Percentiles rank a stretch among this genome's conserved stretches.
phyloP scores from a whole-genome alignment of 2,888 invertebrate genomes.

The Gastracanthus pulcherrimus region DNA sequence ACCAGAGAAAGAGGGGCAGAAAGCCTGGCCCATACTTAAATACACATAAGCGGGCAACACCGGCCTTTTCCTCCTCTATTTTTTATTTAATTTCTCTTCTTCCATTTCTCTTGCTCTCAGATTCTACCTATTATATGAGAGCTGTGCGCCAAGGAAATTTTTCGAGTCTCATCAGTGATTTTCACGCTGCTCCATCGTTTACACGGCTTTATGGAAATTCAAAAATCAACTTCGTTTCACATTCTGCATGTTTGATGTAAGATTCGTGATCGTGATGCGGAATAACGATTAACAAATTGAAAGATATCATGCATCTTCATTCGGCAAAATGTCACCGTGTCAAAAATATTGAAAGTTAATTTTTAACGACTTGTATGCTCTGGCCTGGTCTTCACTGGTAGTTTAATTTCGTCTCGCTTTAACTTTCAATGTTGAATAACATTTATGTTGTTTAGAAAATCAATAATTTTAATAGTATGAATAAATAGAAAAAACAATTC shows the following conservation, averaged over 20 bases:
- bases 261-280: neutral
- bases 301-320: conserved; percentile 15
- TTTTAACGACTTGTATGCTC: no score
- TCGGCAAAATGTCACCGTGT: neutral
- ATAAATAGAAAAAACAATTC: no score
- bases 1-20: conserved; percentile 36
- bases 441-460: no score
- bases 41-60: conserved; percentile 59
- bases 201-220: conserved; percentile 25
- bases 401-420: no score
- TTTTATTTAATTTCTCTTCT: no score
- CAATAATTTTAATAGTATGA: no score
- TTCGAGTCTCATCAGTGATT: conserved; percentile 8
- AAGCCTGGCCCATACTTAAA: conserved; percentile 59
- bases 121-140: neutral
- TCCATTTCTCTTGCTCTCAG: no score
- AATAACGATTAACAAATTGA: conserved; percentile 8
- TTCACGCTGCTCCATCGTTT: neutral
- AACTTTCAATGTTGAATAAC: no score
- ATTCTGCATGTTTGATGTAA: neutral
- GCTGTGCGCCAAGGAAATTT: neutral
- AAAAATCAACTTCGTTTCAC: conserved; percentile 21
- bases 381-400: no score
- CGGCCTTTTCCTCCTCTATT: conserved; percentile 17
- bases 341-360: no score